Percentiles rank a stretch among this genome's conserved stretches.
phyloP scores from a whole-genome alignment of 2,888 invertebrate genomes.

The Drosophila stalkeri region DNA sequence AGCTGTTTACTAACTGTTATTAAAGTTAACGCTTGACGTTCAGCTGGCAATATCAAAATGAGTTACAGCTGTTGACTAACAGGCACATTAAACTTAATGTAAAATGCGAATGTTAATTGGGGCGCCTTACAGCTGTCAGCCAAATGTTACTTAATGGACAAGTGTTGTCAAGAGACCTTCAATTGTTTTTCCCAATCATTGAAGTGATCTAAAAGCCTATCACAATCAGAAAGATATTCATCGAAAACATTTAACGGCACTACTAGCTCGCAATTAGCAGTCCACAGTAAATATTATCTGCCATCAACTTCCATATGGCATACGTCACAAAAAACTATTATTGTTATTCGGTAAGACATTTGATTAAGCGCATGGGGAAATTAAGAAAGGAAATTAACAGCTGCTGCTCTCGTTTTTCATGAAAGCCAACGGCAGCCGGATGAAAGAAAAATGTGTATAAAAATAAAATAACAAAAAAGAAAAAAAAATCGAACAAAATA shows the following conservation, averaged over 20 bases:
- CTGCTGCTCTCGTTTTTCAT: slow-evolving; percentile 70
- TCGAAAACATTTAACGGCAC: neutral
- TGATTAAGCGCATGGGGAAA: slow-evolving; percentile 17
- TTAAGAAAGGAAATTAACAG: slow-evolving; percentile 49
- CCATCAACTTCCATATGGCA: slow-evolving; percentile 22
- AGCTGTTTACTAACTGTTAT: slow-evolving; percentile 8
- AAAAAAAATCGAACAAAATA: neutral
- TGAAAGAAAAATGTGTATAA: slow-evolving; percentile 65
- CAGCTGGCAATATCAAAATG: neutral
- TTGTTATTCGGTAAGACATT: slow-evolving; percentile 22
- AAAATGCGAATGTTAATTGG: slow-evolving; percentile 6
- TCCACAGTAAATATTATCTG: neutral
- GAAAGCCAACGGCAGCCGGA: slow-evolving; percentile 41
- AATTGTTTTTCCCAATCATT: neutral
- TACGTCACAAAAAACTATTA: slow-evolving; percentile 38
- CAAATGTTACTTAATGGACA: neutral
- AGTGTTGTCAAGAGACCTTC: neutral
- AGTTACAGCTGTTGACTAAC: slow-evolving; percentile 10
- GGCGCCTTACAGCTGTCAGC: slow-evolving; percentile 9
- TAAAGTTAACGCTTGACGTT: neutral
- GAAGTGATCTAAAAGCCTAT: neutral
- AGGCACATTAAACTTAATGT: slow-evolving; percentile 1
- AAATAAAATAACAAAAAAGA: slow-evolving; percentile 64
- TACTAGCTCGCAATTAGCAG: neutral
- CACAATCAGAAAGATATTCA: slow-evolving; percentile 1